Base-by-base conservation (phyloP, 2,797 vertebrate genomes). In the Gallinago solitaria region DNA sequence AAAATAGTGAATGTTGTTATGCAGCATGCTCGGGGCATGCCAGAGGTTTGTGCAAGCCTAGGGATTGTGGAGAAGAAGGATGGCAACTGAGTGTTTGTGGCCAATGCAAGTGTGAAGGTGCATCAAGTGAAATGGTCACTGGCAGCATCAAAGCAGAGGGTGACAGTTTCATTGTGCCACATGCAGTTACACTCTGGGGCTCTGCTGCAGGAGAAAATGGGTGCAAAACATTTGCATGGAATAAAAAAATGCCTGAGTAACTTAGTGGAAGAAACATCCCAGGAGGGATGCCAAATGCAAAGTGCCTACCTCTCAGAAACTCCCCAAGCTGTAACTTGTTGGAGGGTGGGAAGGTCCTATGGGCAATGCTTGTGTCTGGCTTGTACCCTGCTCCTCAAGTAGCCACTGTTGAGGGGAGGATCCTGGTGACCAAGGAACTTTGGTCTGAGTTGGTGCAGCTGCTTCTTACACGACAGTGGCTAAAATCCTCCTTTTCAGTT, bases 401-500 rank as follows among this genome's bases (percentile, higher is more conserved):
- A 51, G 27, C 39, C 16, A 1, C 12, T n/a, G 43, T 0, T 63
- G 23, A 1, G 20, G 16, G 16, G 9, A 57, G 41, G 35, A 30
- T 65, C 45, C 20, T 70, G 69, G 37, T 92, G 50, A 27, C 35
- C 0, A 0, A 33, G 28, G 39, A n/a, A 23, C 51, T 70, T 16
- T 18, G 35, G 21, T 51, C n/a, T 75, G 69, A 28, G 13, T 32
- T 32, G 23, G 37, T 30, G 5, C 28, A 71, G 35, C 51, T 1
- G 0, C 32, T n/a, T 37, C 39, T 41, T 24, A 5, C 0, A 0
- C 9, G 39, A 5, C 5, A 1, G 32, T 7, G 50, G 24, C 43
- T 47, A 6, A 71, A 82, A 86, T 24, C 28, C 8, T 39, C 23
- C 35, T 73, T 32, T 48, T 63, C 28, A 11, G 27, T 41, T 5